A percentile compares a stretch with the other conserved stretches of the same genome.
Evolutionary conservation across 2,113 vertebrate species (phyloP).

Genomic region (Epinephelus lanceolatus): DNA sequence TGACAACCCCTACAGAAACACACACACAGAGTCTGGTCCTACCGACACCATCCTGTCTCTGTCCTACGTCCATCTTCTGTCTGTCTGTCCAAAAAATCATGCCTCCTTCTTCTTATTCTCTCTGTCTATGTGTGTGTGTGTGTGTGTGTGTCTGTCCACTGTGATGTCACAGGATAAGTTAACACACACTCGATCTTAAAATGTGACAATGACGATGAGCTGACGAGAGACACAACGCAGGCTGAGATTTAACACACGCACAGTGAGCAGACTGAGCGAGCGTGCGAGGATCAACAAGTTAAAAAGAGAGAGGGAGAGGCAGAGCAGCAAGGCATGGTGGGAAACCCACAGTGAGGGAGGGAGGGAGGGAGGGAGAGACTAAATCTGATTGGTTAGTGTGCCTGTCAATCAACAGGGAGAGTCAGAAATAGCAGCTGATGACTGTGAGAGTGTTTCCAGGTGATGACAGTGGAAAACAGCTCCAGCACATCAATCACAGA

Average conservation of each 20-base stretch:
- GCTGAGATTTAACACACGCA: background rate
- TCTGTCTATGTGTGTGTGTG: background rate
- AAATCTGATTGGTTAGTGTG: too few species aligned
- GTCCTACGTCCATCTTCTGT: constrained; percentile 42
- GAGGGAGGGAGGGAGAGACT: background rate
- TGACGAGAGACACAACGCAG: background rate
- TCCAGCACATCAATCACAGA: constrained; percentile 41
- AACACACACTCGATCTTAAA: constrained; percentile 11
- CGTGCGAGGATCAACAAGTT: constrained; percentile 28
- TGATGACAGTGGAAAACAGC: constrained; percentile 54
- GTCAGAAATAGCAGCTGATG: constrained; percentile 47
- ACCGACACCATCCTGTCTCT: constrained; percentile 41
- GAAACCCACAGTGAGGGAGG: constrained; percentile 17
- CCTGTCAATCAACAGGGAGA: too few species aligned
- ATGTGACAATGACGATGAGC: background rate
- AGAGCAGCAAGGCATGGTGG: constrained; percentile 51
- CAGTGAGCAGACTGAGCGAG: constrained; percentile 13
- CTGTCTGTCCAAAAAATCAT: background rate
- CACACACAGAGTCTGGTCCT: constrained; percentile 11
- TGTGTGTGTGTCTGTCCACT: background rate
- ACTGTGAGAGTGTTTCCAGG: constrained; percentile 14
- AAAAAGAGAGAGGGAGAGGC: constrained; percentile 17
- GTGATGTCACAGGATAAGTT: constrained; percentile 47
- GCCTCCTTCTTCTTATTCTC: background rate
- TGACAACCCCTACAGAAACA: constrained; percentile 10